A percentile compares a stretch with the other conserved stretches of the same genome.
phyloP scores from a whole-genome alignment of 2,888 invertebrate species.

The Epiblema foenella region DNA sequence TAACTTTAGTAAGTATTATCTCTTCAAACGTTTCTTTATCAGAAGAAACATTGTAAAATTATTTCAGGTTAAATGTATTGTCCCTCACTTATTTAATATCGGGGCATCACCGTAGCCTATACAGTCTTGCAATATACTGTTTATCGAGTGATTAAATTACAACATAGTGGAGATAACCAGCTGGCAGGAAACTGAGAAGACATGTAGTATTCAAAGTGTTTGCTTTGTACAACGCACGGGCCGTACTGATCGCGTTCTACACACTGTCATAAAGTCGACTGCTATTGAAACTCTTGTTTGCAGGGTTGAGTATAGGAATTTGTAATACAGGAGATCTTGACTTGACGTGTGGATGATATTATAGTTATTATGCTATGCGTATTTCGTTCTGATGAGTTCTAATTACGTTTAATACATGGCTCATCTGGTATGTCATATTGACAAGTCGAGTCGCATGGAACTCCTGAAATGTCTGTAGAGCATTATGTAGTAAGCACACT shows the following conservation, averaged over 20 bases:
- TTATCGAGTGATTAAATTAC: background rate
- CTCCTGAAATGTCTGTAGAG: too few relatives aligned
- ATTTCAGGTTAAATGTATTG: too few relatives aligned
- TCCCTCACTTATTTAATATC: background rate
- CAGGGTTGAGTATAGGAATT: background rate
- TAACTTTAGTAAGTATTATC: too few relatives aligned
- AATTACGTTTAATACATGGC: too few relatives aligned
- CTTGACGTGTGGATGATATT: background rate
- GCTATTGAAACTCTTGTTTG: background rate
- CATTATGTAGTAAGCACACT: too few relatives aligned
- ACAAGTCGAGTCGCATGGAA: too few relatives aligned
- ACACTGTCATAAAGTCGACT: conserved; percentile 12
- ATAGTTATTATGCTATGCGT: background rate
- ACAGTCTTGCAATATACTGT: background rate
- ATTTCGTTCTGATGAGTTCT: too few relatives aligned
- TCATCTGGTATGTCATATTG: too few relatives aligned
- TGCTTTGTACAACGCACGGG: conserved; percentile 4
- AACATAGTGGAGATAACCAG: background rate
- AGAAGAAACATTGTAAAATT: too few relatives aligned
- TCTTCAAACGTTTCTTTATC: too few relatives aligned
- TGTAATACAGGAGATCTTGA: background rate
- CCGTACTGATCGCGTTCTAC: background rate
- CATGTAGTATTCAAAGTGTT: background rate
- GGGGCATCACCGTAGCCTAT: background rate
- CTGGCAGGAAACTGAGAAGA: background rate